A percentile compares a stretch with the other conserved stretches of the same genome.
These are phyloP conservation scores for Eumerus sabulonum DNA, from an alignment of 2,888 invertebrate genomes.

Conservation along the genomic window DNA sequence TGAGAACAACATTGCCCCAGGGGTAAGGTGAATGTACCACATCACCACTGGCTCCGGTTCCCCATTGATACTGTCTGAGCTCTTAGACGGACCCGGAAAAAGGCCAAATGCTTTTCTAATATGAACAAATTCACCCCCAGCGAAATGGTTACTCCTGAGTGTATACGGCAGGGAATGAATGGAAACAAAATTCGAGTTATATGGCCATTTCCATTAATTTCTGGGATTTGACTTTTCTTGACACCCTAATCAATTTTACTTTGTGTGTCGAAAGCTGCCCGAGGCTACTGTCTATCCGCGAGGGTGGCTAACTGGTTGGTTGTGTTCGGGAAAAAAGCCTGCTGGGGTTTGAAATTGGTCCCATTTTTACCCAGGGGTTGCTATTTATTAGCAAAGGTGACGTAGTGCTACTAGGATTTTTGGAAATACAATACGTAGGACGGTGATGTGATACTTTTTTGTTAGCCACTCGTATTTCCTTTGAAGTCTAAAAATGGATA, in stretches of 20 bases:
- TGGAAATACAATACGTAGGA: too few relatives aligned
- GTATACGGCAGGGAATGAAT: not conserved
- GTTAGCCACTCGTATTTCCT: too few relatives aligned
- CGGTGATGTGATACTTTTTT: too few relatives aligned
- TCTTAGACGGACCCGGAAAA: slow-evolving; percentile 29
- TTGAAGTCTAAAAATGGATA: too few relatives aligned
- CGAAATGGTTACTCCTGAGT: slow-evolving; percentile 2
- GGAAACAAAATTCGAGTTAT: slow-evolving; percentile 39
- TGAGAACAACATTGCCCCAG: slow-evolving; percentile 39
- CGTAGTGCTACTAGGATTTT: too few relatives aligned
- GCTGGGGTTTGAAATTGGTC: too few relatives aligned
- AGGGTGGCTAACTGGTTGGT: too few relatives aligned
- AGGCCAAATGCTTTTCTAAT: slow-evolving; percentile 51
- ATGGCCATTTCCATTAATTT: slow-evolving; percentile 61
- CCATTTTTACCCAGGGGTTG: too few relatives aligned
- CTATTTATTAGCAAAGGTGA: too few relatives aligned
- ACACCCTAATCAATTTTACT: slow-evolving; percentile 65
- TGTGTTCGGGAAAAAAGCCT: too few relatives aligned
- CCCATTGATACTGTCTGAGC: slow-evolving; percentile 9
- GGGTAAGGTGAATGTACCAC: slow-evolving; percentile 15
- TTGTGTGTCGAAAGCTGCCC: slow-evolving; percentile 14
- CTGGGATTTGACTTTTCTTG: slow-evolving; percentile 57
- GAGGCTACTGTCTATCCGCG: too few relatives aligned
- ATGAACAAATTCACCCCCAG: slow-evolving; percentile 47
- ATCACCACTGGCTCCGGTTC: slow-evolving; percentile 16